phyloP scores from a whole-genome alignment of 2,888 invertebrate species.

The Rhagonycha lutea region DNA sequence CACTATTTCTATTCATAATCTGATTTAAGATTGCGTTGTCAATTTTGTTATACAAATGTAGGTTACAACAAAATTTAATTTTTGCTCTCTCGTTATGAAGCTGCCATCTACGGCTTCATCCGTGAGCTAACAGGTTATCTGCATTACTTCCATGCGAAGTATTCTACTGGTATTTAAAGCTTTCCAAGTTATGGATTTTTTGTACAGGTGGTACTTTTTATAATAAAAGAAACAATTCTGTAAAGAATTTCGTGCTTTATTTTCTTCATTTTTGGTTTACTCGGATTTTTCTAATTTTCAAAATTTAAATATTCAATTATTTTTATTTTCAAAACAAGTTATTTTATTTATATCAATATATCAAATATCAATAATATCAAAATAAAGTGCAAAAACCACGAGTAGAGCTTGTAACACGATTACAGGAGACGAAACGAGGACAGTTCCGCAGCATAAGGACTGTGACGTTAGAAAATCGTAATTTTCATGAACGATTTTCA shows the following conservation, averaged over 20 bases:
- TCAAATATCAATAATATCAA: too few relatives aligned
- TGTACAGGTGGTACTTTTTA: neutral
- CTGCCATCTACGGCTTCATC: neutral
- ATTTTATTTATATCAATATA: too few relatives aligned
- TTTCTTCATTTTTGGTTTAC: too few relatives aligned
- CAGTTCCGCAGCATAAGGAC: too few relatives aligned
- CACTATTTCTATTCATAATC: slow-evolving; percentile 15
- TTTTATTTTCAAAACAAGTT: too few relatives aligned
- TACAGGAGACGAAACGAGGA: too few relatives aligned
- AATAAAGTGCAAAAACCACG: too few relatives aligned
- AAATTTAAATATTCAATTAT: too few relatives aligned
- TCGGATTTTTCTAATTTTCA: too few relatives aligned
- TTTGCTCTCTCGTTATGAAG: neutral
- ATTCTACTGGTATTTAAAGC: neutral
- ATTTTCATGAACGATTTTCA: too few relatives aligned
- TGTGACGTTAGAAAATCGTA: too few relatives aligned
- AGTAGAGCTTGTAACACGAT: too few relatives aligned
- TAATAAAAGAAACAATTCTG: neutral
- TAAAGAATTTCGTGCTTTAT: neutral
- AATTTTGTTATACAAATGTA: slow-evolving; percentile 3
- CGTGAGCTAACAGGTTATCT: neutral
- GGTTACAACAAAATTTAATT: neutral
- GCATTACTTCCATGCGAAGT: neutral
- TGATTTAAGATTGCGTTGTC: slow-evolving; percentile 11
- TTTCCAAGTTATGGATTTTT: neutral